Conservation (phyloP, 2,888 invertebrate genomes). For the Nectonema munidae region DNA sequence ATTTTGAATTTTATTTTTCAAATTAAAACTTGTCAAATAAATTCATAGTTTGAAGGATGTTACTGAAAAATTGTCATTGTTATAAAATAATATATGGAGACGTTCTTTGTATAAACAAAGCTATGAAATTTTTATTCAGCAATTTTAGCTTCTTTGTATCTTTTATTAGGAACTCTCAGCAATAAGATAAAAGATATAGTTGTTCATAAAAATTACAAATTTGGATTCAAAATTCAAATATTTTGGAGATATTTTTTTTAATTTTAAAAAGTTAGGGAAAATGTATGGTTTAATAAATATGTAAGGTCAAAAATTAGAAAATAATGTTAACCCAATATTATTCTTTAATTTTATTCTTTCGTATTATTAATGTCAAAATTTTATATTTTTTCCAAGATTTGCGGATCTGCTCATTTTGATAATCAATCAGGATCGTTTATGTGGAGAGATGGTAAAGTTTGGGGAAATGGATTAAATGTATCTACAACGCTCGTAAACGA, state of each 20-base stretch:
- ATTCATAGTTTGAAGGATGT: too few relatives aligned
- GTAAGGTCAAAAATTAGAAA: background rate
- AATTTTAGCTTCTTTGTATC: too few relatives aligned
- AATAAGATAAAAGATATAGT: too few relatives aligned
- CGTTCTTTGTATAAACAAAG: too few relatives aligned
- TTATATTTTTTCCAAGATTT: background rate
- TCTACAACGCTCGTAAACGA: background rate
- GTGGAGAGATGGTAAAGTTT: background rate
- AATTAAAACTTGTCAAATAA: too few relatives aligned
- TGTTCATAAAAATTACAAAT: too few relatives aligned
- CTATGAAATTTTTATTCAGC: too few relatives aligned
- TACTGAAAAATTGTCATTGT: too few relatives aligned
- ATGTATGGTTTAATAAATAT: background rate
- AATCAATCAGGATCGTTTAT: background rate
- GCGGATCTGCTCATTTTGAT: constrained; percentile 7
- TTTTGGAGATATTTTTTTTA: background rate
- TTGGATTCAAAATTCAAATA: too few relatives aligned
- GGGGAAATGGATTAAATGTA: constrained; percentile 6
- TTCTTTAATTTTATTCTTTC: background rate
- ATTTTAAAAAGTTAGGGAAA: background rate
- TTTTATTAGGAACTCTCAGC: too few relatives aligned
- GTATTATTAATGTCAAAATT: background rate
- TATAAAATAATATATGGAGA: too few relatives aligned
- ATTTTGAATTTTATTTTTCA: too few relatives aligned
- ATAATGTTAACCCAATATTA: background rate